Base-by-base conservation (phyloP, 2,888 invertebrate genomes). In the Rhaphigaster nebulosa region DNA sequence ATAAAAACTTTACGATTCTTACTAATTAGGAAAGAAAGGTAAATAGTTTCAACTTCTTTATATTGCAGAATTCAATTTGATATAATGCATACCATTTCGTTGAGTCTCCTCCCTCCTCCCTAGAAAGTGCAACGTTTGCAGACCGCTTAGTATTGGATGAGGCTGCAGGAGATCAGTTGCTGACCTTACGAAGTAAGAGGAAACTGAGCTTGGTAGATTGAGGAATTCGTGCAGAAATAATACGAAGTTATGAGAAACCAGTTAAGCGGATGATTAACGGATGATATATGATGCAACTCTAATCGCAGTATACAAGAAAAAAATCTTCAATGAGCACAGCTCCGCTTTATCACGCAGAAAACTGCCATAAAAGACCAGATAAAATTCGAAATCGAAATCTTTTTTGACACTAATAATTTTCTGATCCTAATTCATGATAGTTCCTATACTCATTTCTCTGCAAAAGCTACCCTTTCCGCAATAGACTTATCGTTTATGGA, bases 101-200 rank as follows among this genome's bases (percentile, higher is more conserved):
- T 45, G 45, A n/a, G n/a, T n/a, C n/a, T n/a, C 45, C 10, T 45
- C 10, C 10, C 10, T n/a, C n/a, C n/a, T 26, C 60, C 10, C 8
- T 20, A 76, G 70, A 76, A 34, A 76, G 38, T 76, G 70, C 23
- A 38, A 34, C 10, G 20, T 23, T 76, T 34, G 1, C 18, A 20
- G 23, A 38, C 13, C 70, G 3, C 8, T 38, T 76, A 6, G 29
- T 65, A 18, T 76, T 12, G 20, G 23, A 38, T 23, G 20, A 38
- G 18, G 65, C 13, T 13, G 29, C 4, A n/a, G 60, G 20, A 56
- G 65, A 29, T 13, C 1, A 65, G 29, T 65, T 29, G 65, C 65
- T 70, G 70, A 70, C 70, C 70, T 70, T 38, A 70, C 34, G 6
- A 76, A 38, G 70, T 76, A 76, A 76, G 38, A 38, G 70, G 70